Evolutionary conservation across 2,113 vertebrate genomes (phyloP).

Genomic region (Lates calcarifer): DNA sequence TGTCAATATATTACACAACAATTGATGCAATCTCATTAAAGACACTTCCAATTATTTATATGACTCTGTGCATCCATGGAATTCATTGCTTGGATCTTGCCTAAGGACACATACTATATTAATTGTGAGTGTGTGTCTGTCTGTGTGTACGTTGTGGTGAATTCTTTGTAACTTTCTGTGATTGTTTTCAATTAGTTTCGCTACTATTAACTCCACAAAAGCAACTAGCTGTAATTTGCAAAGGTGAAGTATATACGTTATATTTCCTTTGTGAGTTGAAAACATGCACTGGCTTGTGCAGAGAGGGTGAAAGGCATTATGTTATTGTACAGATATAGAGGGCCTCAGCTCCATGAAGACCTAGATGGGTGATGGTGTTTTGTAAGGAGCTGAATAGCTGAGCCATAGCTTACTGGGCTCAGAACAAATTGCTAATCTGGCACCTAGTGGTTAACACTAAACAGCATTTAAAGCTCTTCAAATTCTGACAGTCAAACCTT

Average conservation of each 20-base stretch:
- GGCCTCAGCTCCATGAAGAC: background rate
- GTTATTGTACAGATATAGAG: background rate
- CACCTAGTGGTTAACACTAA: background rate
- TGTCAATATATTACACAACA: background rate
- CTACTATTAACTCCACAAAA: background rate
- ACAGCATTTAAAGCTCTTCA: slow-evolving; percentile 2
- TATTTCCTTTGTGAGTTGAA: background rate
- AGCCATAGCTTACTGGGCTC: background rate
- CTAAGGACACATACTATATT: slow-evolving; percentile 16
- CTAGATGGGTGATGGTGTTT: background rate
- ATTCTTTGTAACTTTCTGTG: background rate
- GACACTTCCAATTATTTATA: slow-evolving; percentile 13
- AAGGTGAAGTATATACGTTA: background rate
- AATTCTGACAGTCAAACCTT: background rate
- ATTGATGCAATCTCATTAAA: slow-evolving; percentile 15
- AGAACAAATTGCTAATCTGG: background rate
- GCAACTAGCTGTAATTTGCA: background rate
- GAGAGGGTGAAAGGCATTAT: background rate
- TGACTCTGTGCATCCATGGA: background rate
- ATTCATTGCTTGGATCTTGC: slow-evolving; percentile 16
- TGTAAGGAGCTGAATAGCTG: background rate
- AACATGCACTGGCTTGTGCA: background rate
- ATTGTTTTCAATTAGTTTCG: slow-evolving; percentile 21
- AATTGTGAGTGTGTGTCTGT: background rate
- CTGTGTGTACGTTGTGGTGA: background rate